These are phyloP conservation scores for Megalopta genalis DNA, from an alignment of 1,140 invertebrate genomes.

Conservation along the genomic window DNA sequence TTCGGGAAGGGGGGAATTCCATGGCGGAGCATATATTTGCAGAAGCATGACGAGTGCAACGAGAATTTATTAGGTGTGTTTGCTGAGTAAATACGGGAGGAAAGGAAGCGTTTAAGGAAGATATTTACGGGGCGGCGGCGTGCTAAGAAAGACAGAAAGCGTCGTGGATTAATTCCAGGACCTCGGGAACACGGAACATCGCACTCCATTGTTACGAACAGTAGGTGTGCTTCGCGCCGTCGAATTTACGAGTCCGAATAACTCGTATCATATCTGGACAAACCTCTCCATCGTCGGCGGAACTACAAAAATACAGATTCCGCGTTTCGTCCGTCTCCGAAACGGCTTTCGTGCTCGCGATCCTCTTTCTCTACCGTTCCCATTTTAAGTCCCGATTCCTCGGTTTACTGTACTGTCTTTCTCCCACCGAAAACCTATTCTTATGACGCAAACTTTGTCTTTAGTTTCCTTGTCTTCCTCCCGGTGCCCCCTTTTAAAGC, in stretches of 20 bases:
- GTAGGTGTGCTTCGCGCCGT: not conserved
- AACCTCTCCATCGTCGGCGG: not conserved
- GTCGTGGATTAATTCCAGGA: constrained; percentile 26
- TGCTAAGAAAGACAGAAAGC: constrained; percentile 41
- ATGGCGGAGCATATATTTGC: constrained; percentile 9
- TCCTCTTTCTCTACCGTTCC: too few relatives aligned
- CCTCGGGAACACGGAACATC: constrained; percentile 2
- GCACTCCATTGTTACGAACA: constrained; percentile 3
- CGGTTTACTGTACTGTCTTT: not conserved
- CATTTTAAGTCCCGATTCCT: not conserved
- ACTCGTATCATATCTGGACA: not conserved
- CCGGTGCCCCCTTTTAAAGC: not conserved
- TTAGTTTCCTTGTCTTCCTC: not conserved
- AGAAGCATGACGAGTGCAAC: constrained; percentile 26
- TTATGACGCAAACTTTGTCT: not conserved
- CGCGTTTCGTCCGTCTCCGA: not conserved
- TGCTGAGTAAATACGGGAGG: constrained; percentile 29
- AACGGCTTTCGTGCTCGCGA: not conserved
- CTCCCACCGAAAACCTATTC: too few relatives aligned
- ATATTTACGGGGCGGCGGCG: constrained; percentile 33
- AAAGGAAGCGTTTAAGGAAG: constrained; percentile 40
- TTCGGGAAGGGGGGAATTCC: not conserved
- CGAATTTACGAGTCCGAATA: constrained; percentile 4
- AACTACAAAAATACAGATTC: not conserved
- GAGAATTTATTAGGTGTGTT: constrained; percentile 42